Percentiles rank a stretch among this genome's conserved stretches.
Conservation (phyloP, 2,888 invertebrate genomes). For the Sarcophaga rosellei region DNA sequence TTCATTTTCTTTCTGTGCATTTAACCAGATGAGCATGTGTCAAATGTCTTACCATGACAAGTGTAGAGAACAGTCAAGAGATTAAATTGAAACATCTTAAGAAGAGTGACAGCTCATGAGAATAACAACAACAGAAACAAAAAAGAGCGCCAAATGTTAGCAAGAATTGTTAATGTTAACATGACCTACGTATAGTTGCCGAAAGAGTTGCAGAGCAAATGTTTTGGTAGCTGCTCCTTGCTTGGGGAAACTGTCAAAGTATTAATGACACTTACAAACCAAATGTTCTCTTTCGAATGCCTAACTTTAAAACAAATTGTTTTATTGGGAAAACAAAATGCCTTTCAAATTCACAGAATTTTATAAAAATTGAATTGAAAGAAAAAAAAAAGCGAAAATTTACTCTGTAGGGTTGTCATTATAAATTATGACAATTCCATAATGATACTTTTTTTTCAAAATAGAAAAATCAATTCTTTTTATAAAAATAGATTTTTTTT, state of each 20-base stretch:
- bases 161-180: constrained; percentile 58
- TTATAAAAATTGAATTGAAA: too few species aligned
- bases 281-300: constrained; percentile 52
- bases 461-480: not conserved
- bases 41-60: constrained; percentile 65
- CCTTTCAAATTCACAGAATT: too few species aligned
- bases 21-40: constrained; percentile 59
- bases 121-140: too few species aligned
- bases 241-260: constrained; percentile 58
- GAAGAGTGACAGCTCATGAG: too few species aligned
- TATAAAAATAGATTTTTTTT: constrained; percentile 5
- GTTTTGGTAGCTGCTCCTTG: constrained; percentile 22
- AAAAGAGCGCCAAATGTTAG: constrained; percentile 64
- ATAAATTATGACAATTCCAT: constrained; percentile 62
- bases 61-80: constrained; percentile 45
- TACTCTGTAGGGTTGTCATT: constrained; percentile 10
- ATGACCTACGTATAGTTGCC: constrained; percentile 58
- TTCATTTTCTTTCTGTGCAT: not conserved
- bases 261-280: constrained; percentile 35
- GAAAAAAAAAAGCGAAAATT: constrained; percentile 10
- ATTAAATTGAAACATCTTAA: constrained; percentile 50
- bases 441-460: constrained; percentile 47
- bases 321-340: too few species aligned
- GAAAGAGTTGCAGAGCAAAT: not conserved
- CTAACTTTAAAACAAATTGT: too few species aligned